Evolutionary conservation across 2,888 invertebrate species (phyloP).

Genomic region (Leuctra nigra): DNA sequence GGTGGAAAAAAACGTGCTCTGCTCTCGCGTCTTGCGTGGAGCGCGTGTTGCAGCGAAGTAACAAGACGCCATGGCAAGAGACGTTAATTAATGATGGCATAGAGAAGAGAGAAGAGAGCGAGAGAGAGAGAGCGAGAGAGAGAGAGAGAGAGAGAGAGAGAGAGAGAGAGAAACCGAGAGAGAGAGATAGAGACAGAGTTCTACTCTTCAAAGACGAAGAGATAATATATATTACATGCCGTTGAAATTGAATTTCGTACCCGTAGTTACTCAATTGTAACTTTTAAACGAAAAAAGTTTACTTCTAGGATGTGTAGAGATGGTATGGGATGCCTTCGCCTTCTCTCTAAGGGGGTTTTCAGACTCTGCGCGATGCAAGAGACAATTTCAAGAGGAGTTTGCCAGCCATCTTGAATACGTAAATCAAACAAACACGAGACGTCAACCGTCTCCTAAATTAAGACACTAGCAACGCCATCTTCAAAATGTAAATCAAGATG

Average conservation of each 20-base stretch:
- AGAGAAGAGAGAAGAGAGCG: not conserved
- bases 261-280: slow-evolving; percentile 19
- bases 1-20: slow-evolving; percentile 1
- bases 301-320: slow-evolving; percentile 16
- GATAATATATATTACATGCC: slow-evolving; percentile 19
- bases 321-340: not conserved
- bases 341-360: slow-evolving; percentile 1
- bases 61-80: slow-evolving; percentile 16
- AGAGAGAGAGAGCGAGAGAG: not conserved
- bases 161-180: not conserved
- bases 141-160: not conserved
- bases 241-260: slow-evolving; percentile 19
- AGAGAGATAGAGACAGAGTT: not conserved
- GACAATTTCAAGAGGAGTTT: slow-evolving; percentile 17
- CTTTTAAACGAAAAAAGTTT: slow-evolving; percentile 12
- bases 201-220: slow-evolving; percentile 6
- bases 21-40: slow-evolving; percentile 1
- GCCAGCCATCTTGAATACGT: slow-evolving; percentile 19
- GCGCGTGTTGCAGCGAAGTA: too few relatives aligned
- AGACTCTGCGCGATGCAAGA: not conserved
- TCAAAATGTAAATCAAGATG: slow-evolving; percentile 18
- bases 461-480: slow-evolving; percentile 18
- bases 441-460: slow-evolving; percentile 19
- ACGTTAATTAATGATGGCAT: slow-evolving; percentile 17
- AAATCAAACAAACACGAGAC: slow-evolving; percentile 19